These are phyloP conservation scores for Laothoe populi DNA, from an alignment of 2,888 invertebrate species.

Conservation along the genomic window DNA sequence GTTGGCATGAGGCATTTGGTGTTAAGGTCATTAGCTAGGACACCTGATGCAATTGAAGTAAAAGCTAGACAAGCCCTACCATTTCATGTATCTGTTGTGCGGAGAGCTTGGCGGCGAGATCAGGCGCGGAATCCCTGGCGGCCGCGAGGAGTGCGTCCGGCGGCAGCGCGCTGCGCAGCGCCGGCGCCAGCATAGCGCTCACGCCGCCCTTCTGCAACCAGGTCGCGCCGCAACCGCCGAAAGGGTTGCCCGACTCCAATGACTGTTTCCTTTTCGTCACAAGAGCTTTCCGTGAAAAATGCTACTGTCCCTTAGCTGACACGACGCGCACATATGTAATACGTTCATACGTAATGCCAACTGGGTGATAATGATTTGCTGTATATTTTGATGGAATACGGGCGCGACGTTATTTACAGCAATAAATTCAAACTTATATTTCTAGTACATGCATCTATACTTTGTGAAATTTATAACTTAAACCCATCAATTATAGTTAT, in stretches of 20 bases:
- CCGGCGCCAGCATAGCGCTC: slow-evolving; percentile 80
- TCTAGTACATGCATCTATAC: neutral
- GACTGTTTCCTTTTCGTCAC: slow-evolving; percentile 86
- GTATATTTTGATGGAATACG: neutral
- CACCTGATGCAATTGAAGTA: no score
- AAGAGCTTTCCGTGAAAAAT: slow-evolving; percentile 64
- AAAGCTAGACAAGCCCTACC: slow-evolving; percentile 77
- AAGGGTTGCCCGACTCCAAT: slow-evolving; percentile 85
- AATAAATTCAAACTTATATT: neutral
- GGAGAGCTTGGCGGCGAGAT: slow-evolving; percentile 89
- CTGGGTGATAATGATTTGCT: neutral
- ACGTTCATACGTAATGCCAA: neutral
- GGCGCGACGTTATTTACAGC: slow-evolving; percentile 7
- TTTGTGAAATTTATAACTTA: no score
- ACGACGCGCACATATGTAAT: slow-evolving; percentile 14
- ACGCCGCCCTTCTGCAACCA: slow-evolving; percentile 75
- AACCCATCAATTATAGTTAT: no score
- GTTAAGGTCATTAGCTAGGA: no score
- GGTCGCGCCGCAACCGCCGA: slow-evolving; percentile 79
- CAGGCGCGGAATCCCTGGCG: slow-evolving; percentile 94
- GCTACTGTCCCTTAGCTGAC: slow-evolving; percentile 34
- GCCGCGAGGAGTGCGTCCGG: slow-evolving; percentile 94
- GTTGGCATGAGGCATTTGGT: no score
- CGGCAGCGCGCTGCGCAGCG: slow-evolving; percentile 81
- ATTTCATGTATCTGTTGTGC: slow-evolving; percentile 92